Conservation (phyloP, 2,113 vertebrate species). For the Labrus mixtus region DNA sequence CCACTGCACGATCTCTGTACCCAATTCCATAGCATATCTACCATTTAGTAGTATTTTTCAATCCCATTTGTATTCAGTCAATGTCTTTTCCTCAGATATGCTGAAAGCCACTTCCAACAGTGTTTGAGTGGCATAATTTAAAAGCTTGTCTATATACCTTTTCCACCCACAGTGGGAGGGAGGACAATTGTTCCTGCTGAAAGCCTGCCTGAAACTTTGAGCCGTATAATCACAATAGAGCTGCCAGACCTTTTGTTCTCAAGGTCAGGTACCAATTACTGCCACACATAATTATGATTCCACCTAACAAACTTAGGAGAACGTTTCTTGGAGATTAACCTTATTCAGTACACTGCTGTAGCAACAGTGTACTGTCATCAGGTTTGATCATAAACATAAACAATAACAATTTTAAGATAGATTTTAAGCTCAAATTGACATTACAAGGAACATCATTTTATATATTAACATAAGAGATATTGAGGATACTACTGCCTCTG, state of each 20-base stretch:
- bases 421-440: too few species aligned
- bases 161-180: slow-evolving; percentile 20
- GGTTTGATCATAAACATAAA: background rate
- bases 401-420: background rate
- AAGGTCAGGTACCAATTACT: slow-evolving; percentile 43
- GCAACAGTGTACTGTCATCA: too few species aligned
- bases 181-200: slow-evolving; percentile 2
- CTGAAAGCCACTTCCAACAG: slow-evolving; percentile 16
- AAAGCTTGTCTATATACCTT: slow-evolving; percentile 42
- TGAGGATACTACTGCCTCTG: too few species aligned
- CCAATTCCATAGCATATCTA: slow-evolving; percentile 16
- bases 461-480: too few species aligned
- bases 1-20: background rate
- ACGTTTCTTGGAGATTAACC: background rate
- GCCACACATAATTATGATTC: slow-evolving; percentile 21
- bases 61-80: slow-evolving; percentile 47
- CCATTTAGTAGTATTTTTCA: background rate
- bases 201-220: slow-evolving; percentile 33
- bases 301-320: background rate
- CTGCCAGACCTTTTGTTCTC: slow-evolving; percentile 32
- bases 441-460: too few species aligned
- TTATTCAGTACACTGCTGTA: background rate
- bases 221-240: slow-evolving; percentile 33
- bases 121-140: slow-evolving; percentile 29
- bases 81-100: slow-evolving; percentile 28